A percentile compares a stretch with the other conserved stretches of the same genome.
phyloP scores from a whole-genome alignment of 2,113 vertebrate species.

The Chamaetylas fuelleborni region DNA sequence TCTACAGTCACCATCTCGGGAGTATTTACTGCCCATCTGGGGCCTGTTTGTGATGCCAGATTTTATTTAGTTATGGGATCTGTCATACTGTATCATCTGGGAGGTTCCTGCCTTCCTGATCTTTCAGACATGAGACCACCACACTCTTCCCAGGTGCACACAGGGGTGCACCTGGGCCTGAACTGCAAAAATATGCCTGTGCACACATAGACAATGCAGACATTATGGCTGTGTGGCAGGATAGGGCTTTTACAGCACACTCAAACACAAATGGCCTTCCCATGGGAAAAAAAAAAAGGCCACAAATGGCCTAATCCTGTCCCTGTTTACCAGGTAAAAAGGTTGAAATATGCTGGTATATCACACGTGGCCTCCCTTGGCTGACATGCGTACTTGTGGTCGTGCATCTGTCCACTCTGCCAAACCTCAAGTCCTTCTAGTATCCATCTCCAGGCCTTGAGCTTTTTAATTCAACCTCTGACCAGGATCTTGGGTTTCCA shows the following conservation, averaged over 20 bases:
- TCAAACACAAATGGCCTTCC: background rate
- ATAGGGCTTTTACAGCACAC: background rate
- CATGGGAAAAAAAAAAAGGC: background rate
- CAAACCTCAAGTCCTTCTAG: background rate
- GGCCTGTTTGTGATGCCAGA: background rate
- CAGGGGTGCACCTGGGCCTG: background rate
- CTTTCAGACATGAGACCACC: background rate
- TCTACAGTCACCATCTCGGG: background rate
- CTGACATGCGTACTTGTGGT: background rate
- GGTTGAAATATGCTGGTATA: background rate
- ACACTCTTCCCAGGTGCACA: background rate
- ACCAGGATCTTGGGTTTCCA: background rate
- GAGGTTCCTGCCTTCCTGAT: background rate
- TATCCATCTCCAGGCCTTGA: background rate
- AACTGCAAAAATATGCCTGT: background rate
- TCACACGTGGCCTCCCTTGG: accelerated
- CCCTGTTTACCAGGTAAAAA: background rate
- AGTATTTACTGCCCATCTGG: background rate
- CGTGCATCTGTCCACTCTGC: background rate
- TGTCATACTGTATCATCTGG: background rate
- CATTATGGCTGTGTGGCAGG: background rate
- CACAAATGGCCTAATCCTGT: background rate
- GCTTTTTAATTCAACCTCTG: background rate
- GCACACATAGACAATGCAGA: background rate
- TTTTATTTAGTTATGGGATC: background rate